Conservation (phyloP, 1,140 invertebrate species). For the Euwallacea fornicatus region DNA sequence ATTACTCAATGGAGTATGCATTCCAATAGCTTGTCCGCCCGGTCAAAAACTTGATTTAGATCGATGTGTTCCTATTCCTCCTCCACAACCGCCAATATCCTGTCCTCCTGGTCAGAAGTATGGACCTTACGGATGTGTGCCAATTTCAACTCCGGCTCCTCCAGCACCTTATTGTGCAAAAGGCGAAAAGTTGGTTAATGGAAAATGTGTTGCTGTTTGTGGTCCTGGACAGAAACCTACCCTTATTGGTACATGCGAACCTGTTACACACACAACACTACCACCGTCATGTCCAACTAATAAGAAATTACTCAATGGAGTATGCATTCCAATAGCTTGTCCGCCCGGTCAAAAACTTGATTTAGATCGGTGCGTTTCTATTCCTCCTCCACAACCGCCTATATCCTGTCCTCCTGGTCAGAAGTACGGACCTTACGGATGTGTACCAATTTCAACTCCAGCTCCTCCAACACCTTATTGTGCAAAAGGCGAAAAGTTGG, state of each 20-base stretch:
- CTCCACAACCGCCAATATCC: not conserved
- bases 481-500: not conserved
- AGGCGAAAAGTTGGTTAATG: too few relatives aligned
- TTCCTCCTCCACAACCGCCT: not conserved
- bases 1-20: not conserved
- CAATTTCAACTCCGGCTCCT: constrained; percentile 23
- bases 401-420: constrained; percentile 26
- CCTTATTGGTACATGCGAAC: too few relatives aligned
- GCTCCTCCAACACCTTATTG: constrained; percentile 36
- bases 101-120: constrained; percentile 28
- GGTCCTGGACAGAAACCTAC: constrained; percentile 14
- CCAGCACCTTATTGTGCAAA: constrained; percentile 23
- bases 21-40: not conserved
- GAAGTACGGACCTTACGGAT: constrained; percentile 19
- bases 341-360: not conserved
- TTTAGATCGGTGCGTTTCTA: not conserved
- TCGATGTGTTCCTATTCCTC: not conserved
- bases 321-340: not conserved
- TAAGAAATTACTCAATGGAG: too few relatives aligned
- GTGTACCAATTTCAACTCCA: constrained; percentile 2
- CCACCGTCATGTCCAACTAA: too few relatives aligned
- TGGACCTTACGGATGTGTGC: constrained; percentile 19
- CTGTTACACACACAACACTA: too few relatives aligned
- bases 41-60: not conserved
- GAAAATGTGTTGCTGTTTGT: too few relatives aligned